Conservation (phyloP, 1,140 invertebrate species). For the Drosophila watanabei region DNA sequence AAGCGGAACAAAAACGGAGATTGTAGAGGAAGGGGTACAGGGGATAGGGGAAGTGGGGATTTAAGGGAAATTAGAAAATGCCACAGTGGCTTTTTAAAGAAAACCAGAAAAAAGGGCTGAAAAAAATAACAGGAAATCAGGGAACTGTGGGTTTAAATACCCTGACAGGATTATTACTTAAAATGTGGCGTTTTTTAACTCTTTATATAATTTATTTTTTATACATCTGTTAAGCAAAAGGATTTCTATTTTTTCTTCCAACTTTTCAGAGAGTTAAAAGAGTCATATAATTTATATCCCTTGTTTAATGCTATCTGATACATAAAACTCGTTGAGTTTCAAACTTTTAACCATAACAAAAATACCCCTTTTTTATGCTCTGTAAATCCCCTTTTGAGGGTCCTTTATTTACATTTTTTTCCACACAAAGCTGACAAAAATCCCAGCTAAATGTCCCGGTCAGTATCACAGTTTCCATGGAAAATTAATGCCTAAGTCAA, state of each 20-base stretch:
- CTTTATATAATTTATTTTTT: not conserved
- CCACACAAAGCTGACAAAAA: constrained; percentile 38
- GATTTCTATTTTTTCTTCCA: not conserved
- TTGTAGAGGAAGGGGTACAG: not conserved
- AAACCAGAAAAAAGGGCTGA: not conserved
- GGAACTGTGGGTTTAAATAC: not conserved
- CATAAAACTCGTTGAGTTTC: not conserved
- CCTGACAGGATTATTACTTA: not conserved
- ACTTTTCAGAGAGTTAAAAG: not conserved
- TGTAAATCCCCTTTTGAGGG: constrained; percentile 4
- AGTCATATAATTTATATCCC: not conserved
- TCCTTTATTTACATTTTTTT: constrained; percentile 24
- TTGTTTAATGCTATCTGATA: not conserved
- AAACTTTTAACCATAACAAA: not conserved
- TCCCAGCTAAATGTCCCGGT: constrained; percentile 53
- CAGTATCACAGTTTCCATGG: constrained; percentile 34
- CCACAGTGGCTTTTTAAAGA: constrained; percentile 39
- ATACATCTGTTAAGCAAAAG: not conserved
- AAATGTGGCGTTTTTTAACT: not conserved
- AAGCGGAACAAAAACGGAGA: constrained; percentile 53
- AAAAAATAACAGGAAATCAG: not conserved
- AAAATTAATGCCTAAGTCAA: constrained; percentile 59
- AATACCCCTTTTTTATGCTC: not conserved
- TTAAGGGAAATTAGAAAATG: constrained; percentile 78
- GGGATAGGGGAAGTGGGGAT: constrained; percentile 3